Base-by-base conservation (phyloP, 2,113 vertebrate genomes). In the Pomatostomus ruficeps region DNA sequence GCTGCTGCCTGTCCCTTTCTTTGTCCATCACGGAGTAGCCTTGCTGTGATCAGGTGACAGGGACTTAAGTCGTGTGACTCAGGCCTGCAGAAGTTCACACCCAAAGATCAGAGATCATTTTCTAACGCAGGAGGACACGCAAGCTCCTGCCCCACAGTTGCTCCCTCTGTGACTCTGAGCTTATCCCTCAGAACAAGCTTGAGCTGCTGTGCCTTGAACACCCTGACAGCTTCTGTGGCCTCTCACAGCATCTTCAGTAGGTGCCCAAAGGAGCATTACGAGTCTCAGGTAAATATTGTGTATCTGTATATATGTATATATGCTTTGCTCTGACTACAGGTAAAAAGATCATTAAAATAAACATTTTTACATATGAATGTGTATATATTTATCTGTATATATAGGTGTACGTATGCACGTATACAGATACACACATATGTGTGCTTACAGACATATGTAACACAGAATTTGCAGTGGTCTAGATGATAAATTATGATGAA, bases 381-480 rank as follows among this genome's bases (percentile, higher is more conserved):
- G 55, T 75, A 70, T 73, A 61, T 72, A 88, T 54, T 68, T 76
- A 46, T 91, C 78, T 79, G 38, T 59, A 49, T 35, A 71, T 54
- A 80, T 65, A 85, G 42, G 33, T 38, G 79, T 46, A 85, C 8
- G 13, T 75, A 81, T 36, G 38, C 42, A 90, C 62, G 84, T 54
- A 94, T 66, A 89, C 45, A 74, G n/a, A 76, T 63, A 55, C 4
- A 81, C 66, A 70, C 43, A 62, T 68, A 86, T 11, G 2, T 58
- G 93, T 48, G 45, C 62, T 91, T 79, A 91, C 58, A 73, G 57
- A 85, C 29, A 91, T 66, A 76, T 43, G 45, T 21, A 86, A 93
- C 65, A 86, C 42, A 59, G 42, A 92, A 90, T 57, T 93, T 67
- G 51, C 63, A 88, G 54, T 72, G n/a, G 29, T 91, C 75, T 71